Percentiles rank a stretch among this genome's conserved stretches.
Evolutionary conservation across 1,140 invertebrate species (phyloP).

Genomic region (Sipha flava): DNA sequence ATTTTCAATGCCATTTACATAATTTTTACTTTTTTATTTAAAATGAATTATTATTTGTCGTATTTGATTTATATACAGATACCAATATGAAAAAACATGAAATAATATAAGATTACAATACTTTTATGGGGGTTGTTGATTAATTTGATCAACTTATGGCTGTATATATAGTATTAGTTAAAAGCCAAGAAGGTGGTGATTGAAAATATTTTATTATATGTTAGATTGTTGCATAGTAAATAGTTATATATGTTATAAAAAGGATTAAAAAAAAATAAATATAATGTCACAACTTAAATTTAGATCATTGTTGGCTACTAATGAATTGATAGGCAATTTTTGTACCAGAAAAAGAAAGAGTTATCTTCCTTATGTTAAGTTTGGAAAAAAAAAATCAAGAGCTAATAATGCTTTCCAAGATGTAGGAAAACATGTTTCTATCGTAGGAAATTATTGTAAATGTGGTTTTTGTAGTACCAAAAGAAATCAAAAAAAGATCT

Average conservation of each 20-base stretch:
- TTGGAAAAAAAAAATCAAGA: background rate
- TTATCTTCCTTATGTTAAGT: background rate
- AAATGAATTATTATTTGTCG: background rate
- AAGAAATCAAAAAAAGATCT: background rate
- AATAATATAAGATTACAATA: background rate
- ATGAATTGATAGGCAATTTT: background rate
- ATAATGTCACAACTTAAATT: background rate
- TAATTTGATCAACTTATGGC: background rate
- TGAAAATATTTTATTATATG: conserved; percentile 34
- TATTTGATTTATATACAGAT: background rate
- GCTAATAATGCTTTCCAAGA: background rate
- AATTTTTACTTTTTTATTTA: background rate
- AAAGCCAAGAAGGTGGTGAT: conserved; percentile 19
- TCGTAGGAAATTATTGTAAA: background rate
- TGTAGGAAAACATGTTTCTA: background rate
- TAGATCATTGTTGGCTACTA: background rate
- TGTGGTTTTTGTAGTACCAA: conserved; percentile 1
- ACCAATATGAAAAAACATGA: background rate
- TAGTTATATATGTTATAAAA: conserved; percentile 27
- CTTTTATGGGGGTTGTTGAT: background rate
- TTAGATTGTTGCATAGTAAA: conserved; percentile 34
- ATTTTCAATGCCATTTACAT: background rate
- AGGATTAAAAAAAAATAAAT: conserved; percentile 3
- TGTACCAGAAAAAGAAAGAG: background rate
- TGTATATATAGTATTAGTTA: background rate